Evolutionary conservation across 2,888 invertebrate species (phyloP).

Genomic region (Himalopsyche japonica): DNA sequence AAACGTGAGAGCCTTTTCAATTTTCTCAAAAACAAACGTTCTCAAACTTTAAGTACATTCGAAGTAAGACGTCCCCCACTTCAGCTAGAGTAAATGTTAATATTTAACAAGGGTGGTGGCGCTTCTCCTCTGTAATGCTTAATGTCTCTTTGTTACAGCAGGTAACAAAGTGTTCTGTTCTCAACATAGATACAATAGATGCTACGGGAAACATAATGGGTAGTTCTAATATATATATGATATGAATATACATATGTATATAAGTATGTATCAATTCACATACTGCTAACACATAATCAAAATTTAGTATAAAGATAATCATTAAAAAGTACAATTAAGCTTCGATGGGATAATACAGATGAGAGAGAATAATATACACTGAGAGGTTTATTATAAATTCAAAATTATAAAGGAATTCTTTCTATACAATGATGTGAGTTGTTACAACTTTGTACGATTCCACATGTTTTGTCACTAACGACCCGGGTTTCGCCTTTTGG

Average conservation of each 20-base stretch:
- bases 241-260: neutral
- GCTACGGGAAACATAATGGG: neutral
- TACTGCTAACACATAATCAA: no score
- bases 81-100: neutral
- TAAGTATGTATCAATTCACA: no score
- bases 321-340: no score
- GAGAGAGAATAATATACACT: no score
- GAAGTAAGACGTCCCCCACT: neutral
- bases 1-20: neutral
- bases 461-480: no score
- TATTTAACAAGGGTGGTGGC: neutral
- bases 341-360: no score
- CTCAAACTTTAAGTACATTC: neutral
- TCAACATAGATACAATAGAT: constrained; percentile 20
- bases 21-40: neutral
- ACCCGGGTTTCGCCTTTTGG: no score
- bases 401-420: no score
- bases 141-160: constrained; percentile 19
- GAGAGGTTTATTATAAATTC: no score
- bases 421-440: no score
- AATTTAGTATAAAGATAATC: no score
- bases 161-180: constrained; percentile 25
- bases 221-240: neutral
- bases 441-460: no score
- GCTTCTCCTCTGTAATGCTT: neutral